These are phyloP conservation scores for Danionella dracula DNA, from an alignment of 2,797 vertebrate genomes.

Conservation along the genomic window DNA sequence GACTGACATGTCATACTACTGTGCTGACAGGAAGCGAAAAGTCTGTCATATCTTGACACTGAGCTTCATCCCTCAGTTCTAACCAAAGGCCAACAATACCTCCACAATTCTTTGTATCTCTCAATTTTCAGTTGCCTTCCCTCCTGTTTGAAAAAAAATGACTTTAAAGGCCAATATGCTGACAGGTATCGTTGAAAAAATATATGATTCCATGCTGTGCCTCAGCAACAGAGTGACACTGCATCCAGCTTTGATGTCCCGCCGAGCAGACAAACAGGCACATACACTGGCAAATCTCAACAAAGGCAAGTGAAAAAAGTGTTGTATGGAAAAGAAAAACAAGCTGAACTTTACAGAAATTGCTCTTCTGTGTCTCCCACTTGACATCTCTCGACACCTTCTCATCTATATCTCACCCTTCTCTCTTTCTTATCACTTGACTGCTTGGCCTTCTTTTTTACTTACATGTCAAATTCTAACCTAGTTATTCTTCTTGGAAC, in stretches of 20 bases:
- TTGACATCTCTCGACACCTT: constrained; percentile 1
- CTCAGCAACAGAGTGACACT: constrained; percentile 33
- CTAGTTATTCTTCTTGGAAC: constrained; percentile 33
- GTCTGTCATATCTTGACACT: constrained; percentile 37
- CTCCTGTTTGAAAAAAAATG: constrained; percentile 50
- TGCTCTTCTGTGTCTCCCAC: not conserved
- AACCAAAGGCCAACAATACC: constrained; percentile 43
- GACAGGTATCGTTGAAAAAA: constrained; percentile 53
- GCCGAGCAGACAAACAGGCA: constrained; percentile 30
- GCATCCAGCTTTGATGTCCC: constrained; percentile 35
- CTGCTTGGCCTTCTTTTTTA: constrained; percentile 3
- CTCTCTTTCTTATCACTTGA: constrained; percentile 10
- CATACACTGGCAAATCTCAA: constrained; percentile 15
- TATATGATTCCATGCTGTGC: constrained; percentile 36
- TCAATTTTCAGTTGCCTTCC: constrained; percentile 35
- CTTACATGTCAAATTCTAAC: constrained; percentile 1
- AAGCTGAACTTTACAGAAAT: constrained; percentile 24
- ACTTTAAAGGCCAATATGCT: constrained; percentile 56
- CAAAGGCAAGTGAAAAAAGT: not conserved
- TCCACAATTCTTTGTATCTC: constrained; percentile 32
- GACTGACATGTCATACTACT: constrained; percentile 47
- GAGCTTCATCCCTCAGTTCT: constrained; percentile 39
- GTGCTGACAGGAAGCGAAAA: constrained; percentile 41
- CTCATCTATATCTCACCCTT: constrained; percentile 16
- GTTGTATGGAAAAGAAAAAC: not conserved